Evolutionary conservation across 2,797 vertebrate species (phyloP).

Genomic region (Pipistrellus kuhlii): DNA sequence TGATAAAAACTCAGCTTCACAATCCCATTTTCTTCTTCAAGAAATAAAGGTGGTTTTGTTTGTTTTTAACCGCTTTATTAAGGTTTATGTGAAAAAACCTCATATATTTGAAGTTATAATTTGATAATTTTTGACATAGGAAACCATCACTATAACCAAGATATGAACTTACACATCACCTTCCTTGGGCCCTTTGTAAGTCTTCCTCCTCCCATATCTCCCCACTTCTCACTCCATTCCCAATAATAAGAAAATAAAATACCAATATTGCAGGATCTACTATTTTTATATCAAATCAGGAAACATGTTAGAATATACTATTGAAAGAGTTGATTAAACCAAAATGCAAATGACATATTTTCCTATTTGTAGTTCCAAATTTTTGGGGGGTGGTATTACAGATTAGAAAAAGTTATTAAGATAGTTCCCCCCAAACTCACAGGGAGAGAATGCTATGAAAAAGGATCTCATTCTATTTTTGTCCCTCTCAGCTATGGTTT

Average conservation of each 20-base stretch:
- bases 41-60: neutral
- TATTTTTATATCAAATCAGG: neutral
- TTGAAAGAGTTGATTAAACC: slow-evolving; percentile 37
- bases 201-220: neutral
- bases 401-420: slow-evolving; percentile 37
- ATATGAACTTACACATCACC: neutral
- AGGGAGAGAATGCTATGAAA: neutral
- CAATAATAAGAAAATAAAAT: too few relatives aligned
- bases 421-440: neutral
- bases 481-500: slow-evolving; percentile 39
- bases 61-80: neutral
- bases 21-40: slow-evolving; percentile 24
- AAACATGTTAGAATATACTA: slow-evolving; percentile 44
- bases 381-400: neutral
- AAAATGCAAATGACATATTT: slow-evolving; percentile 58
- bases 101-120: neutral
- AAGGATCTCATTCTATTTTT: slow-evolving; percentile 21
- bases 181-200: neutral
- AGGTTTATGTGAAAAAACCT: neutral
- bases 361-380: slow-evolving; percentile 19
- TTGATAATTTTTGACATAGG: neutral
- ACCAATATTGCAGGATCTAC: too few relatives aligned
- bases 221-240: neutral
- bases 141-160: slow-evolving; percentile 2
- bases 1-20: slow-evolving; percentile 28